These are phyloP conservation scores for Halictus rubicundus DNA, from an alignment of 1,140 invertebrate genomes.

Conservation along the genomic window DNA sequence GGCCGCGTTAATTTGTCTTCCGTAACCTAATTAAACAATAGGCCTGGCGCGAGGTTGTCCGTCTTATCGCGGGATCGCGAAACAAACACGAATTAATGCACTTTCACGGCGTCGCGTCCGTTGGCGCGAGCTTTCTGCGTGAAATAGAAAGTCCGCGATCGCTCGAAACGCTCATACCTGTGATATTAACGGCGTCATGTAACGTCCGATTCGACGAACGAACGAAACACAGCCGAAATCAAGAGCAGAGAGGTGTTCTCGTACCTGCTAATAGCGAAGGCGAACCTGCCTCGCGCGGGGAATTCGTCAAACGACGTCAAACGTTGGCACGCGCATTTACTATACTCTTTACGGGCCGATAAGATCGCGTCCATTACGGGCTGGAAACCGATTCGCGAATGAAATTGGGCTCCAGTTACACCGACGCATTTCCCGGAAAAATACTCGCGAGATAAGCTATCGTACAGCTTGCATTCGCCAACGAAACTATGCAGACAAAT, in stretches of 20 bases:
- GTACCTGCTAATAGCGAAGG: background rate
- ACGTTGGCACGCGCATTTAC: background rate
- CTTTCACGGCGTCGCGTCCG: conserved; percentile 51
- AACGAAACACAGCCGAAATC: background rate
- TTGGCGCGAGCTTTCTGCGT: conserved; percentile 41
- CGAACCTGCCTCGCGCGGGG: no score
- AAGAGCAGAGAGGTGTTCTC: background rate
- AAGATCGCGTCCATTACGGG: conserved; percentile 1
- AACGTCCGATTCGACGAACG: conserved; percentile 2
- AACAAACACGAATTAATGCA: conserved; percentile 50
- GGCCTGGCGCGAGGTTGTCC: background rate
- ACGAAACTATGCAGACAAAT: background rate
- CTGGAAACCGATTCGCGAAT: background rate
- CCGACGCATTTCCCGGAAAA: background rate
- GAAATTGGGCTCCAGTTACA: background rate
- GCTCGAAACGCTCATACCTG: conserved; percentile 47
- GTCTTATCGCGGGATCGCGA: conserved; percentile 24
- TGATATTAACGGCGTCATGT: background rate
- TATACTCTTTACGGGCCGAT: background rate
- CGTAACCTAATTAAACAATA: conserved; percentile 26
- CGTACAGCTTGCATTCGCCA: background rate
- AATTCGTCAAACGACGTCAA: background rate
- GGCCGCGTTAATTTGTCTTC: conserved; percentile 2
- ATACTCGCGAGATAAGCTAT: background rate
- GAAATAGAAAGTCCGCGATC: conserved; percentile 65